Percentiles rank a stretch among this genome's conserved stretches.
These are phyloP conservation scores for Drosophila gunungcola DNA, from an alignment of 1,140 invertebrate species.

Conservation along the genomic window DNA sequence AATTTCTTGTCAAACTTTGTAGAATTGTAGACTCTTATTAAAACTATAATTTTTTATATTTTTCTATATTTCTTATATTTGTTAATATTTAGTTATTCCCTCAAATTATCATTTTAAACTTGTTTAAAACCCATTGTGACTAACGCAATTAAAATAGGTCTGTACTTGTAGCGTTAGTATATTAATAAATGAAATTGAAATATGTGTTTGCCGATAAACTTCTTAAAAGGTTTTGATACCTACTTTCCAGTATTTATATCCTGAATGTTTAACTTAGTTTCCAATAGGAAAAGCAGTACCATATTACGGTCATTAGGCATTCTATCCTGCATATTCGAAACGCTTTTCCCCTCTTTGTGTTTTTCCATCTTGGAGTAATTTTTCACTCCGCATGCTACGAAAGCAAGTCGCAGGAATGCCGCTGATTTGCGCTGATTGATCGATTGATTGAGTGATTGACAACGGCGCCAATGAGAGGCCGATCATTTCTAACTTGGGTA, in stretches of 20 bases:
- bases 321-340: constrained; percentile 64
- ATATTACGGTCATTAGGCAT: constrained; percentile 46
- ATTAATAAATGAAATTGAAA: no score
- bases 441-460: constrained; percentile 81
- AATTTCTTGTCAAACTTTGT: no score
- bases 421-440: constrained; percentile 69
- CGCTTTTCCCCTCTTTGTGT: constrained; percentile 44
- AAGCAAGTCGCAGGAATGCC: constrained; percentile 55
- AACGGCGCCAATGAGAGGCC: constrained; percentile 75
- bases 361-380: constrained; percentile 56
- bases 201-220: no score
- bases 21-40: no score
- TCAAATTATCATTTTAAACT: no score
- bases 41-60: no score
- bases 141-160: no score
- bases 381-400: constrained; percentile 71
- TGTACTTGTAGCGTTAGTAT: no score
- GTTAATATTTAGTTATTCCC: no score
- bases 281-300: neutral
- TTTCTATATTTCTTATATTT: no score
- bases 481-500: constrained; percentile 38
- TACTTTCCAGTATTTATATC: neutral
- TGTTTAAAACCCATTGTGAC: no score
- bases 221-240: no score
- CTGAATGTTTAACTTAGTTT: neutral